Evolutionary conservation across 92 coral and sea anemone species (phyloP).

Genomic region (Phenganax subtilis): DNA sequence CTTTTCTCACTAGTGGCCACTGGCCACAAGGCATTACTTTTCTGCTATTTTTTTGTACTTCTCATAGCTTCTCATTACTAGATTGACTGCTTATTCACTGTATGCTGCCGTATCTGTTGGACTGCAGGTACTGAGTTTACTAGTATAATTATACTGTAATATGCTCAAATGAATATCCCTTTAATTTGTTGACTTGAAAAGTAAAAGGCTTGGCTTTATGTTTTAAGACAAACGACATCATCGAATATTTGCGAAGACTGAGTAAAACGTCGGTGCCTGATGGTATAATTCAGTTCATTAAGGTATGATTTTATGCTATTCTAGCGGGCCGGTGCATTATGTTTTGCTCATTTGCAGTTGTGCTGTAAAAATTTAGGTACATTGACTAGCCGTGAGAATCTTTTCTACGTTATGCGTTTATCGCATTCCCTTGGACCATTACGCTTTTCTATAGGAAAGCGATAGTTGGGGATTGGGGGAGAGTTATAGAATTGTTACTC

Average conservation of each 20-base stretch:
- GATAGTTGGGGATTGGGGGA: too few relatives aligned
- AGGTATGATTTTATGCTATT: constrained; percentile 45
- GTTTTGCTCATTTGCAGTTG: neutral
- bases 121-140: constrained; percentile 58
- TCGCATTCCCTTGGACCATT: too few relatives aligned
- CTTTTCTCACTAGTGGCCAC: too few relatives aligned
- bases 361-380: neutral
- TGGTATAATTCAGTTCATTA: constrained; percentile 89
- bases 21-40: too few relatives aligned
- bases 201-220: neutral
- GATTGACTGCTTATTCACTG: constrained; percentile 93
- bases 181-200: neutral
- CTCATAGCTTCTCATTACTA: constrained; percentile 5
- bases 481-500: too few relatives aligned
- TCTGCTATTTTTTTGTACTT: too few relatives aligned
- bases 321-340: too few relatives aligned
- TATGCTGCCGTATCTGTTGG: constrained; percentile 99
- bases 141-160: neutral
- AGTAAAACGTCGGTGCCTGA: constrained; percentile 98
- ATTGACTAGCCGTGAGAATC: neutral
- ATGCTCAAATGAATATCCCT: neutral
- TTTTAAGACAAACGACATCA: constrained; percentile 87
- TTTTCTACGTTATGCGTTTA: too few relatives aligned
- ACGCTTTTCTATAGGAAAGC: too few relatives aligned
- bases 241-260: constrained; percentile 84